Conservation (phyloP, 2,797 vertebrate genomes). For the Sebastes nivosus region DNA sequence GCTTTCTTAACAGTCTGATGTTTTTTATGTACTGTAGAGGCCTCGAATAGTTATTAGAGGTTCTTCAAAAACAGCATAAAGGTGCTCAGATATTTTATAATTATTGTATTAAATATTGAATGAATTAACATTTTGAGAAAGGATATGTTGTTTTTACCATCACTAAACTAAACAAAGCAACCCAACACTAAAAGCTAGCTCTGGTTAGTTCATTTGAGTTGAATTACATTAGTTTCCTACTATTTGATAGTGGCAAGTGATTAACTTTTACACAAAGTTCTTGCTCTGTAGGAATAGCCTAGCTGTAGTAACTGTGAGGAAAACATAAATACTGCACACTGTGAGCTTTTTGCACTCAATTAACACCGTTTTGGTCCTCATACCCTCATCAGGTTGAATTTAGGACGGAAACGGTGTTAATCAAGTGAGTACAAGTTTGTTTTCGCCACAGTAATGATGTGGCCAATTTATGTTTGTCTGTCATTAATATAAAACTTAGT, state of each 20-base stretch:
- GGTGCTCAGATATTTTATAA: not conserved
- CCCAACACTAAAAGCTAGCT: no score
- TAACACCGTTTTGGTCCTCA: not conserved
- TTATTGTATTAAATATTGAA: not conserved
- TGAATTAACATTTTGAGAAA: no score
- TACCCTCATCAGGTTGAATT: not conserved
- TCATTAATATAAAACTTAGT: not conserved
- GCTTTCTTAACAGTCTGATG: not conserved
- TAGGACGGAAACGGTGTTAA: not conserved
- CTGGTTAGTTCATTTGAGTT: no score
- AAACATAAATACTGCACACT: not conserved
- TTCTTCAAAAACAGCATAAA: not conserved
- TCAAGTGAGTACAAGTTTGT: not conserved
- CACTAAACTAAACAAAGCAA: not conserved
- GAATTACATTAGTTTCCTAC: not conserved
- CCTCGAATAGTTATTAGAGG: not conserved
- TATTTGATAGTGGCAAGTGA: not conserved
- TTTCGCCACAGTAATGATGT: not conserved
- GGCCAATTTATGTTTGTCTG: not conserved
- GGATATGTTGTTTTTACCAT: not conserved
- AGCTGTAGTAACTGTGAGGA: not conserved
- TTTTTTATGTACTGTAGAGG: not conserved
- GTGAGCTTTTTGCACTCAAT: not conserved
- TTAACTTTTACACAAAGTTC: not conserved
- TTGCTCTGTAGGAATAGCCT: not conserved